Evolutionary conservation across 1,140 invertebrate genomes (phyloP).

Genomic region (Leguminivora glycinivorella): DNA sequence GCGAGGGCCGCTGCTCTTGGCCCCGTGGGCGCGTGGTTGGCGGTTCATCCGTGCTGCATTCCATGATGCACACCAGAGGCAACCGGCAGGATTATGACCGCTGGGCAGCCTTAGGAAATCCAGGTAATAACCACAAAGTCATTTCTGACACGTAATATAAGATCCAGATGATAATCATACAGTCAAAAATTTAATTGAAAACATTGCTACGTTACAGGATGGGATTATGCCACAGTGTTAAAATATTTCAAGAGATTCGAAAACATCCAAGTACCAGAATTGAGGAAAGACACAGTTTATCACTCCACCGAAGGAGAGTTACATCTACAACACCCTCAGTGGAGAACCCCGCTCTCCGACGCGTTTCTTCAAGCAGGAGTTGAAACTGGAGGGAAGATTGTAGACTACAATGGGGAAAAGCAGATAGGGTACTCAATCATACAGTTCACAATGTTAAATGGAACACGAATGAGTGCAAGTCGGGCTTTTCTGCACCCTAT

Average conservation of each 20-base stretch:
- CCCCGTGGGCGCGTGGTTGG: constrained; percentile 84
- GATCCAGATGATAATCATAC: too few species aligned
- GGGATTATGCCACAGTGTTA: constrained; percentile 83
- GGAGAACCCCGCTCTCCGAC: constrained; percentile 81
- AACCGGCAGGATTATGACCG: constrained; percentile 81
- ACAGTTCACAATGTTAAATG: constrained; percentile 81
- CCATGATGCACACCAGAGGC: constrained; percentile 88
- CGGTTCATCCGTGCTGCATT: constrained; percentile 85
- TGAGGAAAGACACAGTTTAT: constrained; percentile 44
- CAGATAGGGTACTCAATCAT: constrained; percentile 75
- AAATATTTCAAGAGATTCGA: constrained; percentile 90
- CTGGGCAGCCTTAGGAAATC: constrained; percentile 83
- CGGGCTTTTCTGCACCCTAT: constrained; percentile 86
- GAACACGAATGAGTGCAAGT: constrained; percentile 79
- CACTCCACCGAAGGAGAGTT: constrained; percentile 79
- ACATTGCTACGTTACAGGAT: too few species aligned
- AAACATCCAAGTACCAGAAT: constrained; percentile 55
- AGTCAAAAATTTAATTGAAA: too few species aligned
- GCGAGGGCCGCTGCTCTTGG: constrained; percentile 78
- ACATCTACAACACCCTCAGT: constrained; percentile 81
- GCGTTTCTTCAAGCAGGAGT: constrained; percentile 86
- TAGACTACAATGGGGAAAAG: constrained; percentile 78
- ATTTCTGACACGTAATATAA: background rate
- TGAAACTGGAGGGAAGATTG: constrained; percentile 84
- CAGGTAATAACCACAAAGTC: constrained; percentile 53